Percentiles rank a stretch among this genome's conserved stretches.
These are phyloP conservation scores for Hipposideros armiger DNA, from an alignment of 2,113 vertebrate species.

Conservation along the genomic window DNA sequence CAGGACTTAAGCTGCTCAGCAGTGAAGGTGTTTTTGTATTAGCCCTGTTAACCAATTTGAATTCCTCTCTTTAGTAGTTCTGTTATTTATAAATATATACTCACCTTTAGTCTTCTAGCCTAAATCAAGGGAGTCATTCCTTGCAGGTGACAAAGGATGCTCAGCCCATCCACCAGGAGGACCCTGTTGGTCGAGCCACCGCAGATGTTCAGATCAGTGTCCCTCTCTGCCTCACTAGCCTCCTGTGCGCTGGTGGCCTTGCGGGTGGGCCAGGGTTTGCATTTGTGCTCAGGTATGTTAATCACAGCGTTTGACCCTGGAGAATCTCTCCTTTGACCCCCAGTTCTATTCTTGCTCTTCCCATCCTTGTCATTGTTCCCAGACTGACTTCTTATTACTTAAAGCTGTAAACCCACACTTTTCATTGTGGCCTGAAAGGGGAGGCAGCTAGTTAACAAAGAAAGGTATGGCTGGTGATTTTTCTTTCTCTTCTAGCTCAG, in stretches of 20 bases:
- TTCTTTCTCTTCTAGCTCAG: conserved; percentile 74
- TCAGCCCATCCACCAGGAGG: fast-evolving
- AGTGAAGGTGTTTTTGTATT: neutral
- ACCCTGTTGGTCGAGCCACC: neutral
- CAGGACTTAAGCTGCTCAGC: neutral
- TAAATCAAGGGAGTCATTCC: neutral
- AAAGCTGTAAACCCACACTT: neutral
- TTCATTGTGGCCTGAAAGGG: neutral
- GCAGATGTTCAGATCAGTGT: neutral
- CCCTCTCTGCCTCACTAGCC: too few relatives aligned
- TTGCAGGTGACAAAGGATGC: neutral
- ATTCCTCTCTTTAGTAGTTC: neutral
- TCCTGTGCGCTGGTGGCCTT: fast-evolving
- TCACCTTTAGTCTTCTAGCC: neutral
- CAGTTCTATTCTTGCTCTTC: neutral
- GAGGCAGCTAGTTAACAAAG: conserved; percentile 60
- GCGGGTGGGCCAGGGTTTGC: too few relatives aligned
- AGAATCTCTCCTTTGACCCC: neutral
- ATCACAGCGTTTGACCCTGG: fast-evolving
- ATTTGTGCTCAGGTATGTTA: neutral
- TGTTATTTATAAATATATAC: neutral
- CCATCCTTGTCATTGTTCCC: fast-evolving
- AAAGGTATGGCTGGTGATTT: conserved; percentile 56
- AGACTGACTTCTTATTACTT: neutral
- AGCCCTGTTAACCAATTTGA: neutral